Conservation (phyloP, 2,113 vertebrate genomes). For the Papio anubis region DNA sequence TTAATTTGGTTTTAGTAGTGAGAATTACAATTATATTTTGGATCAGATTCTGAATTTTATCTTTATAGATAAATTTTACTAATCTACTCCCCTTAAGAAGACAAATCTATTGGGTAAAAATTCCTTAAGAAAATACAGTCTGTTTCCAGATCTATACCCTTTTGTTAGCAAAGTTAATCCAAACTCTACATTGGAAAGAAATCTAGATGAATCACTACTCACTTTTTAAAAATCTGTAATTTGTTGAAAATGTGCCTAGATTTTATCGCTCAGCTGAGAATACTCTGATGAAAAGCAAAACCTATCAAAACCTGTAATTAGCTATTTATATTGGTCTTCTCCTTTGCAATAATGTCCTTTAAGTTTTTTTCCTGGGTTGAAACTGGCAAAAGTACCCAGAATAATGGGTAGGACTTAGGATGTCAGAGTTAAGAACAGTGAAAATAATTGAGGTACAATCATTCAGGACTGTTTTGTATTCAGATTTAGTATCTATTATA, state of each 20-base stretch:
- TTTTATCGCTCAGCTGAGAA: constrained; percentile 77
- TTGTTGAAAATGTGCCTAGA: constrained; percentile 64
- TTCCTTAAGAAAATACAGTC: constrained; percentile 46
- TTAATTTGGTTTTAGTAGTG: constrained; percentile 77
- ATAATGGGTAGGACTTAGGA: constrained; percentile 68
- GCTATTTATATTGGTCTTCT: constrained; percentile 79
- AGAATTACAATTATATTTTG: constrained; percentile 80
- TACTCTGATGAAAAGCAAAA: constrained; percentile 79
- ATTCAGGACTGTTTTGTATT: constrained; percentile 32
- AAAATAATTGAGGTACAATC: constrained; percentile 41
- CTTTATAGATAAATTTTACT: constrained; percentile 43
- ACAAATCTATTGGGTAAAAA: constrained; percentile 15
- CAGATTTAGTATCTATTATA: constrained; percentile 54
- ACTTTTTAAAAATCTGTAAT: constrained; percentile 70
- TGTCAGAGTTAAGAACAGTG: constrained; percentile 9
- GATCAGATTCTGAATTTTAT: constrained; percentile 71
- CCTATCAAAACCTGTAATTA: constrained; percentile 76
- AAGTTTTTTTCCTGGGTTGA: constrained; percentile 63
- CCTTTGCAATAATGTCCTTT: constrained; percentile 72
- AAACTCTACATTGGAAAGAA: constrained; percentile 71
- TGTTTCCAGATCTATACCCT: constrained; percentile 76
- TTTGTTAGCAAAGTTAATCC: constrained; percentile 76
- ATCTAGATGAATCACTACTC: constrained; percentile 81
- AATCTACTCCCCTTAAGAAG: constrained; percentile 41
- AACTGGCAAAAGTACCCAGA: constrained; percentile 62